Percentiles rank a stretch among this genome's conserved stretches.
phyloP scores from a whole-genome alignment of 2,113 vertebrate genomes.

The Eurystomus gularis region DNA sequence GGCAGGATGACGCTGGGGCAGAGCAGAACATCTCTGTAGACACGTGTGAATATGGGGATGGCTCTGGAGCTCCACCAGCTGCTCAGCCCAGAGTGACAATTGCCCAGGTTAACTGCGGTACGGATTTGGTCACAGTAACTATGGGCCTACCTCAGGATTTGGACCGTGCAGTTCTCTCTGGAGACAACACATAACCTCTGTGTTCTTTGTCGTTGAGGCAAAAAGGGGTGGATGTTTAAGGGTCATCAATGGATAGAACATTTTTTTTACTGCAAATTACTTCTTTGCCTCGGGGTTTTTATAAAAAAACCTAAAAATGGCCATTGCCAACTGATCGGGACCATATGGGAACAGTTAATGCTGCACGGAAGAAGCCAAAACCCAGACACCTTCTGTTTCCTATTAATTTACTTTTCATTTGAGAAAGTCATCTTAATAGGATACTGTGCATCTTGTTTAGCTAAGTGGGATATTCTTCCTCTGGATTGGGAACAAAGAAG shows the following conservation, averaged over 20 bases:
- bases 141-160: background rate
- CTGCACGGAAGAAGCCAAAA: background rate
- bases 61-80: background rate
- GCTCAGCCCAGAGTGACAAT: background rate
- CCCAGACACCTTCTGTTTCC: slow-evolving; percentile 31
- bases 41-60: background rate
- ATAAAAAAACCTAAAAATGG: background rate
- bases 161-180: background rate
- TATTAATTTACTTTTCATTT: slow-evolving; percentile 37
- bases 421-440: slow-evolving; percentile 26
- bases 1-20: background rate
- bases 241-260: background rate
- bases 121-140: background rate
- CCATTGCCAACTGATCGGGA: background rate
- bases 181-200: background rate
- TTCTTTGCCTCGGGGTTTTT: background rate
- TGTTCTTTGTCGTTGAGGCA: background rate
- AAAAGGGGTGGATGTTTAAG: background rate
- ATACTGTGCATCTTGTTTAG: background rate
- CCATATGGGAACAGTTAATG: background rate
- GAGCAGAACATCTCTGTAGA: background rate
- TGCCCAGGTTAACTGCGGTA: background rate
- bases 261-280: background rate
- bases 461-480: background rate
- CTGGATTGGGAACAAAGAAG: background rate